phyloP scores from a whole-genome alignment of 2,888 invertebrate genomes.

The Drosophila fulvimacula region DNA sequence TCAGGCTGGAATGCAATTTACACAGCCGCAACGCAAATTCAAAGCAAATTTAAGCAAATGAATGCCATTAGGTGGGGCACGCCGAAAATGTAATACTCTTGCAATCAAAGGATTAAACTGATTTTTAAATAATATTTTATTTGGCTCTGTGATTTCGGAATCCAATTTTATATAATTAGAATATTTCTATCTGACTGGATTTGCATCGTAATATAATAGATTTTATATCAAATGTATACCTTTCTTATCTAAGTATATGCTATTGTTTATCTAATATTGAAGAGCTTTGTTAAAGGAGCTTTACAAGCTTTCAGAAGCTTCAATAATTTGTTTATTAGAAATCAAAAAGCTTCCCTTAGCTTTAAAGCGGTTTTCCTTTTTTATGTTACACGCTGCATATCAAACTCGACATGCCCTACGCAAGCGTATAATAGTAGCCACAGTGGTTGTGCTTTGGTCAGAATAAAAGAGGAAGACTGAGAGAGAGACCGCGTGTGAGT shows the following conservation, averaged over 20 bases:
- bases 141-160: too few relatives aligned
- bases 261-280: too few relatives aligned
- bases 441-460: neutral
- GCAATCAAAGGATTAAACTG: neutral
- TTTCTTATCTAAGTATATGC: too few relatives aligned
- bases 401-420: neutral
- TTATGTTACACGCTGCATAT: neutral
- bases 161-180: too few relatives aligned
- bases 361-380: neutral
- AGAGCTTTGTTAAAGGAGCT: neutral
- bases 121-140: neutral
- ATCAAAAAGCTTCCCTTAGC: too few relatives aligned
- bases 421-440: constrained; percentile 14
- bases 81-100: neutral
- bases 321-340: too few relatives aligned
- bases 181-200: too few relatives aligned
- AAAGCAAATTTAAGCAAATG: constrained; percentile 51
- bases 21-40: constrained; percentile 44
- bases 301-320: too few relatives aligned
- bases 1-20: constrained; percentile 56
- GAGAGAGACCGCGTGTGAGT: neutral
- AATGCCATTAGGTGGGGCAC: neutral
- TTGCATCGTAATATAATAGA: too few relatives aligned
- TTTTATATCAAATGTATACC: too few relatives aligned
- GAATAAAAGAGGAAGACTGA: neutral